Percentiles rank a stretch among this genome's conserved stretches.
These are phyloP conservation scores for Procavia capensis DNA, from an alignment of 2,113 vertebrate species.

Conservation along the genomic window DNA sequence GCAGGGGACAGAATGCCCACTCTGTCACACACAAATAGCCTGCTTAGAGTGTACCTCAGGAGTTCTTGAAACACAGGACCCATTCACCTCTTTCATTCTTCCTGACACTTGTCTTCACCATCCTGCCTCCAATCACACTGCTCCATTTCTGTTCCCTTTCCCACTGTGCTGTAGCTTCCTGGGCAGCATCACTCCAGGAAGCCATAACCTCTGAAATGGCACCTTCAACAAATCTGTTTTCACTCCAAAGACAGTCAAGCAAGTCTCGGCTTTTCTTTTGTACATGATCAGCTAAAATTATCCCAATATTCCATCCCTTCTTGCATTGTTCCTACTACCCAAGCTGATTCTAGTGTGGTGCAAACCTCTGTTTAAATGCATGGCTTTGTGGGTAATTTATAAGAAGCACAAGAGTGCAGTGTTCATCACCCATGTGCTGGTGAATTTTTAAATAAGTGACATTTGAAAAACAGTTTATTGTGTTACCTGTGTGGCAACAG, in stretches of 20 bases:
- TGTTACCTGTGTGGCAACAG: neutral
- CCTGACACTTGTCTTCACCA: neutral
- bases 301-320: neutral
- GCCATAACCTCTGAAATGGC: slow-evolving; percentile 49
- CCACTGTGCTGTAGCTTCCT: slow-evolving; percentile 49
- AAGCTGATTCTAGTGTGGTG: neutral
- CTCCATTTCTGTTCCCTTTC: slow-evolving; percentile 29
- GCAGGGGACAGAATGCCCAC: fast-evolving
- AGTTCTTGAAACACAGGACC: neutral
- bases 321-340: neutral
- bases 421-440: neutral
- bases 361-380: neutral
- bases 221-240: neutral
- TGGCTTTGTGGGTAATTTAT: neutral
- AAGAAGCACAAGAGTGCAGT: neutral
- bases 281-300: neutral
- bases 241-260: neutral
- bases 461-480: neutral
- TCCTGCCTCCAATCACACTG: neutral
- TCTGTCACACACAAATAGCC: neutral
- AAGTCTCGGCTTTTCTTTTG: slow-evolving; percentile 15
- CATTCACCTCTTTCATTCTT: neutral
- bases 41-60: neutral
- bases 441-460: slow-evolving; percentile 24
- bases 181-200: slow-evolving; percentile 48